A percentile compares a stretch with the other conserved stretches of the same genome.
phyloP scores from a whole-genome alignment of 1,140 invertebrate species.

The Scaptomyza pallida region DNA sequence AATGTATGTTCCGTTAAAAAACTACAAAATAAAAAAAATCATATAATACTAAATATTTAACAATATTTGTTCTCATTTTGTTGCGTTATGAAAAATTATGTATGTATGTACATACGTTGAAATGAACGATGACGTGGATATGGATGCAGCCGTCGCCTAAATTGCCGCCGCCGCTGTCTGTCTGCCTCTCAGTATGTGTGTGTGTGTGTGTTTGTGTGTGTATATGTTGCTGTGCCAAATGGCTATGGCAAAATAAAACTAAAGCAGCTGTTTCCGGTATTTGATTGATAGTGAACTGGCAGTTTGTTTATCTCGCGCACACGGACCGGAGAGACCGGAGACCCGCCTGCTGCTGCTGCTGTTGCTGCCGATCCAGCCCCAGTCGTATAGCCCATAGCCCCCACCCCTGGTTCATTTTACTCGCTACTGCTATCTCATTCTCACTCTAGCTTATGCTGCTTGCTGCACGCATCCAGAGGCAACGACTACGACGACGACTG shows the following conservation, averaged over 20 bases:
- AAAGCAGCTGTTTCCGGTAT: slow-evolving; percentile 84
- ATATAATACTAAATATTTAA: slow-evolving; percentile 75
- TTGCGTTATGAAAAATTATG: not conserved
- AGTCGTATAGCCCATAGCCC: not conserved
- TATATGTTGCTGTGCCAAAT: slow-evolving; percentile 74
- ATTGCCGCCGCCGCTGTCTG: slow-evolving; percentile 33
- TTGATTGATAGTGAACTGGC: slow-evolving; percentile 84
- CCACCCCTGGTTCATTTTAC: not conserved
- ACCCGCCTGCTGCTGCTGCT: slow-evolving; percentile 38
- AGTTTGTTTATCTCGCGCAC: slow-evolving; percentile 83
- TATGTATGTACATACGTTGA: slow-evolving; percentile 19
- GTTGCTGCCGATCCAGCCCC: slow-evolving; percentile 25
- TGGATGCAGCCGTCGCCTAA: slow-evolving; percentile 42
- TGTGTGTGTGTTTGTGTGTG: slow-evolving; percentile 21
- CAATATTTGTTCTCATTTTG: slow-evolving; percentile 17
- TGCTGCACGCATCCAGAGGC: slow-evolving; percentile 42
- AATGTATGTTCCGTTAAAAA: slow-evolving; percentile 82
- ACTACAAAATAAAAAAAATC: slow-evolving; percentile 82
- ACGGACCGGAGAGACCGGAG: slow-evolving; percentile 51
- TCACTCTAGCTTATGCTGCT: slow-evolving; percentile 22
- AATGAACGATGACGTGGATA: slow-evolving; percentile 48
- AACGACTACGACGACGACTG: slow-evolving; percentile 16
- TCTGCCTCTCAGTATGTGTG: slow-evolving; percentile 16
- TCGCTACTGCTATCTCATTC: slow-evolving; percentile 14
- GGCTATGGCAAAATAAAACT: slow-evolving; percentile 82